Evolutionary conservation across 2,888 invertebrate species (phyloP).

Genomic region (Drosophila bunnanda): DNA sequence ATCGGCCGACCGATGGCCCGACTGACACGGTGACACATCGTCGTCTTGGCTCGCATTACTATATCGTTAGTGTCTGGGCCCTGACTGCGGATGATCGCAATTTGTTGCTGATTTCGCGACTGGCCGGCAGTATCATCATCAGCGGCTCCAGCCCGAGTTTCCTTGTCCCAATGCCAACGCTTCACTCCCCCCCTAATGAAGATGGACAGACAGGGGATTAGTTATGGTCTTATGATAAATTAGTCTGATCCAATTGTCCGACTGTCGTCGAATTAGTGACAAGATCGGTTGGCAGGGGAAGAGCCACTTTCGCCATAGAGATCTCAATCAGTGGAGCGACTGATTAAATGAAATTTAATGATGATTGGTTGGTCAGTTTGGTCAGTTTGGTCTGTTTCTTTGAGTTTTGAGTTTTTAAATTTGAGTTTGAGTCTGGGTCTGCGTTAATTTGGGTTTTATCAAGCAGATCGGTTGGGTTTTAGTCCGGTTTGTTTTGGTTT

Average conservation of each 20-base stretch:
- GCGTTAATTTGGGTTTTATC: neutral
- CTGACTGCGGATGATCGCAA: slow-evolving; percentile 51
- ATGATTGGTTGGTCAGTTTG: slow-evolving; percentile 14
- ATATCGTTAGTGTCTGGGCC: slow-evolving; percentile 53
- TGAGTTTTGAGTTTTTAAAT: neutral
- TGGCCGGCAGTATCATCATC: slow-evolving; percentile 26
- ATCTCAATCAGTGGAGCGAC: slow-evolving; percentile 36
- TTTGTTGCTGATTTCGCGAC: slow-evolving; percentile 47
- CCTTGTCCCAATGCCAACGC: neutral
- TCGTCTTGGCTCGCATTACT: slow-evolving; percentile 44
- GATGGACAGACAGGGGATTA: slow-evolving; percentile 52
- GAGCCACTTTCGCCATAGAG: slow-evolving; percentile 28
- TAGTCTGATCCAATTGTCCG: slow-evolving; percentile 49
- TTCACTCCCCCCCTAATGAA: slow-evolving; percentile 45
- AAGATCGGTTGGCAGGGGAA: slow-evolving; percentile 17
- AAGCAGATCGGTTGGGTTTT: neutral
- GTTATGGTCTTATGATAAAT: slow-evolving; percentile 56
- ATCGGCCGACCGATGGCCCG: slow-evolving; percentile 49
- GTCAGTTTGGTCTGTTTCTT: no score
- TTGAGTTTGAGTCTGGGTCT: slow-evolving; percentile 4
- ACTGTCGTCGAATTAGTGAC: slow-evolving; percentile 40
- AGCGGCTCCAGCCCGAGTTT: neutral
- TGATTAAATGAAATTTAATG: slow-evolving; percentile 41
- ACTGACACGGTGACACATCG: slow-evolving; percentile 55
- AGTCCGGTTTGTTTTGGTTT: neutral